Evolutionary conservation across 2,888 invertebrate genomes (phyloP).

Genomic region (Luperina nickerlii): DNA sequence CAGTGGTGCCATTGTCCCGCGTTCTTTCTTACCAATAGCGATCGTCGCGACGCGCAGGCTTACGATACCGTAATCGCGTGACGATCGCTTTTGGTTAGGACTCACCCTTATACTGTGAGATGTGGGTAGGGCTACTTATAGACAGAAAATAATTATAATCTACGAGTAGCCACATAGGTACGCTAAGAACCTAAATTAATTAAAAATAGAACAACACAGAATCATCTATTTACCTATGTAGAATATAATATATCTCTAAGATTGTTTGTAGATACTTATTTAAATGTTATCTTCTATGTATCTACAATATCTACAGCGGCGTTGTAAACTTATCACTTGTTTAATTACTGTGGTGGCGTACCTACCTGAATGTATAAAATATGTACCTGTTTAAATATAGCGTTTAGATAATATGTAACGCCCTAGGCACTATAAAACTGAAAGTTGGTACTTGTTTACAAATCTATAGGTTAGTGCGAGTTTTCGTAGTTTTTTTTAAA

Average conservation of each 20-base stretch:
- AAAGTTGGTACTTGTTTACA: background rate
- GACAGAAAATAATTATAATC: too few relatives aligned
- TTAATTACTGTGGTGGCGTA: background rate
- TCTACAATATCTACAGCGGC: background rate
- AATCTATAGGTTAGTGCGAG: background rate
- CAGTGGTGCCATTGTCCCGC: background rate
- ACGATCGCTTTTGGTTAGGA: too few relatives aligned
- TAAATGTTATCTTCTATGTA: background rate
- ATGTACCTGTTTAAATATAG: background rate
- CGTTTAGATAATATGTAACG: background rate
- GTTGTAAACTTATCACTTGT: slow-evolving; percentile 14
- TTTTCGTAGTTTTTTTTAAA: background rate
- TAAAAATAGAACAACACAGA: background rate
- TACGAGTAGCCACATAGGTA: background rate
- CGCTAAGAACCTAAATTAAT: background rate
- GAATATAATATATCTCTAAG: background rate
- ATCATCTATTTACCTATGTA: background rate
- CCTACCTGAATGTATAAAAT: background rate
- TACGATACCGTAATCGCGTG: too few relatives aligned
- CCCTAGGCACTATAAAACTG: background rate
- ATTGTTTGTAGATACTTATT: background rate
- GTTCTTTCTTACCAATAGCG: background rate
- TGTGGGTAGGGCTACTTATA: too few relatives aligned
- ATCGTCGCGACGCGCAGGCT: too few relatives aligned
- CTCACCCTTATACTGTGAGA: too few relatives aligned